phyloP scores from a whole-genome alignment of 2,113 vertebrate genomes.

The Sprattus sprattus region DNA sequence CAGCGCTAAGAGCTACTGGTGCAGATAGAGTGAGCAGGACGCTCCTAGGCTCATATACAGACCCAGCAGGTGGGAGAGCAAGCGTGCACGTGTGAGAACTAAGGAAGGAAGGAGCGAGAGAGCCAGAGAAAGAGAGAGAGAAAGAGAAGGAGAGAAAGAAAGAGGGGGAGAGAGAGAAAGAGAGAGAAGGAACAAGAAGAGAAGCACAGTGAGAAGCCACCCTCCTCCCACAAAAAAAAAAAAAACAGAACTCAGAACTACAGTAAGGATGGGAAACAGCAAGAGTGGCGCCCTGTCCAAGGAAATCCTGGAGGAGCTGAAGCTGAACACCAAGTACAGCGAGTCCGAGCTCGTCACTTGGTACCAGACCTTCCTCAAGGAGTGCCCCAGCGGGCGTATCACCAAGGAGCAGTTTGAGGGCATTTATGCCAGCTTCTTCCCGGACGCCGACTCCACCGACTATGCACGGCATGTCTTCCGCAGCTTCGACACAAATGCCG shows the following conservation, averaged over 20 bases:
- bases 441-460: constrained; percentile 70
- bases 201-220: background rate
- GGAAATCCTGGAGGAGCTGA: constrained; percentile 76
- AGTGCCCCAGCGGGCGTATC: constrained; percentile 76
- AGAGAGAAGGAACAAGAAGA: constrained; percentile 2
- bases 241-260: background rate
- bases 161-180: constrained; percentile 19
- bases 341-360: constrained; percentile 74
- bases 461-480: constrained; percentile 79
- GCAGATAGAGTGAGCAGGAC: constrained; percentile 2
- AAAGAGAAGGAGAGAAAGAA: constrained; percentile 33
- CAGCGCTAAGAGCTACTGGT: constrained; percentile 48
- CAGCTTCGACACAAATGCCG: constrained; percentile 79
- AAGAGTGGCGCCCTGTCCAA: constrained; percentile 79
- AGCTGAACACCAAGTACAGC: constrained; percentile 75
- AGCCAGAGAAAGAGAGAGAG: background rate
- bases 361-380: constrained; percentile 80
- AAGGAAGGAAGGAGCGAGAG: background rate
- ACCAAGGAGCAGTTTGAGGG: constrained; percentile 75
- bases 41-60: background rate
- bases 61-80: background rate
- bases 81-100: background rate
- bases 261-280: constrained; percentile 72
- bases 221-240: background rate
- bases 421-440: constrained; percentile 82